A percentile compares a stretch with the other conserved stretches of the same genome.
Evolutionary conservation across 2,113 vertebrate species (phyloP).

Genomic region (Centropus unirufus): DNA sequence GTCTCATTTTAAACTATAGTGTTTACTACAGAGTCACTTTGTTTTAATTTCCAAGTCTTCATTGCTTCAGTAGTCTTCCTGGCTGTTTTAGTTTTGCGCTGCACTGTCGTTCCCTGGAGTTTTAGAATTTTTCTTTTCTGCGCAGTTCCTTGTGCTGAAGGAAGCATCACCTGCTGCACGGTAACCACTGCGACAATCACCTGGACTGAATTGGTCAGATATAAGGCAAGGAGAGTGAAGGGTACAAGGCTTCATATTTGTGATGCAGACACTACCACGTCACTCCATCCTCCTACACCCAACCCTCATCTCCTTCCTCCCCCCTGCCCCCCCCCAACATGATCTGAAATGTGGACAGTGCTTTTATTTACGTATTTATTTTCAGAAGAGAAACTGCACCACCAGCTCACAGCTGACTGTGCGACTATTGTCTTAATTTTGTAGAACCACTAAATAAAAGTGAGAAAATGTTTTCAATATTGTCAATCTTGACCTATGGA

Average conservation of each 20-base stretch:
- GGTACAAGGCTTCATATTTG: background rate
- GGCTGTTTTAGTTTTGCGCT: background rate
- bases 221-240: background rate
- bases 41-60: background rate
- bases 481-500: background rate
- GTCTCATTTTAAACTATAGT: background rate
- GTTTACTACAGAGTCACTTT: background rate
- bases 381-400: background rate
- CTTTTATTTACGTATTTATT: background rate
- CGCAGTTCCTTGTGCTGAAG: background rate
- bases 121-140: background rate
- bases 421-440: background rate
- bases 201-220: background rate
- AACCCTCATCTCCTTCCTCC: no score
- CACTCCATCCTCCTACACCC: no score
- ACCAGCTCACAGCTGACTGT: background rate
- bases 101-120: background rate
- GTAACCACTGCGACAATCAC: rapidly evolving
- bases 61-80: background rate
- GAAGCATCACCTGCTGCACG: background rate
- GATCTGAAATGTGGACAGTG: background rate
- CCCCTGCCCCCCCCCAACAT: background rate
- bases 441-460: background rate
- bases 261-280: no score
- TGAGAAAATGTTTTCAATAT: background rate